Base-by-base conservation (phyloP, 2,888 invertebrate genomes). In the Subacronicta megacephala region DNA sequence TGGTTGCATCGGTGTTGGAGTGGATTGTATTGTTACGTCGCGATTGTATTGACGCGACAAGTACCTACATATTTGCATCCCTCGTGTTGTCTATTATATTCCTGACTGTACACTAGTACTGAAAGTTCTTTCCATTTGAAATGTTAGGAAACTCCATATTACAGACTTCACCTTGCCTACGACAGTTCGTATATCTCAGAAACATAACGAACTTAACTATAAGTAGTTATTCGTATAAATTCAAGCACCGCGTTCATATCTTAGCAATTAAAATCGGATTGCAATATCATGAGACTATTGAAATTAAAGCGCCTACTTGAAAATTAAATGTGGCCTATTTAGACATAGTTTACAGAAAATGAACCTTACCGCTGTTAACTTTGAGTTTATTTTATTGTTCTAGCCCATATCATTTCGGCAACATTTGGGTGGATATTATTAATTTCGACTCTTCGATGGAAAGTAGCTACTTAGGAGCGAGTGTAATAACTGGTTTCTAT, bases 251-350 rank as follows among this genome's bases (percentile, higher is more conserved):
- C 53, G 17, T 35, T 51, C 51, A 49, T 55, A 57, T 75, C 65
- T 64, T 43, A 46, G 67, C 60, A 77, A 80, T 78, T 78, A 78
- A 82, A 80, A 78, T 72, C 45, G 60, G 62, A 71, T 72, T 69
- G 71, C 69, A 75, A 77, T 75, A 76, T 75, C 49, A 62, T 54
- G 59, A 69, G 62, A 67, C 51, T 63, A 69, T 74, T 70, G 62
- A 76, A 80, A 79, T 77, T 71, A 74, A 78, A 76, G 69, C 61
- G 65, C 41, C 29, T 54, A 33, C 60, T 70, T 44, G 50, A 63
- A 62, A 73, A 64, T 69, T 58, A 67, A 73, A 75, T 64, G 55
- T 57, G 68, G 65, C 66, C 63, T 64, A 66, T 67, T 61, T 53
- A 41, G 20, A 36, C 51, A 54, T 41, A 35, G 16, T 45, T 62